phyloP scores from a whole-genome alignment of 2,113 vertebrate genomes.

The Motacilla alba region DNA sequence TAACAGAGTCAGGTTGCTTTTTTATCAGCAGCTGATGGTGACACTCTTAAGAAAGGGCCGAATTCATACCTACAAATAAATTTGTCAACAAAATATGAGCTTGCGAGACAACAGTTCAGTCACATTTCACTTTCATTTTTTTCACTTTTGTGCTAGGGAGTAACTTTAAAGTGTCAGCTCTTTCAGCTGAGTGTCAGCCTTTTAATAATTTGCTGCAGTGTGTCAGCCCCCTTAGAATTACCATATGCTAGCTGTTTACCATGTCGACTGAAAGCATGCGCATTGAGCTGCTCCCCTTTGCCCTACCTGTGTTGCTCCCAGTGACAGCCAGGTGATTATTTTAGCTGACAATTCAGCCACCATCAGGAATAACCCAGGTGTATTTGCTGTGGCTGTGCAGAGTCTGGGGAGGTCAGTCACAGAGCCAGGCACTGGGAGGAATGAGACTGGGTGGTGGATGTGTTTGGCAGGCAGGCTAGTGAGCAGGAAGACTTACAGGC shows the following conservation, averaged over 20 bases:
- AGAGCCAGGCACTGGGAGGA: not conserved
- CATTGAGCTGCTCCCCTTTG: not conserved
- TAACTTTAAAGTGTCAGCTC: conserved; percentile 32
- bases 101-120: not conserved
- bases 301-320: not conserved
- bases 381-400: not conserved
- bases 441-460: not conserved
- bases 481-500: not conserved
- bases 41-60: not conserved
- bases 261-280: not conserved
- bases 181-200: conserved; percentile 14
- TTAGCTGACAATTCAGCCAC: not conserved
- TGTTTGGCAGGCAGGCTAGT: not conserved
- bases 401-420: not conserved
- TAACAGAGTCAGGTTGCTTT: not conserved
- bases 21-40: not conserved
- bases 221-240: conserved; percentile 7
- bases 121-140: conserved; percentile 6
- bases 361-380: not conserved
- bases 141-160: not conserved
- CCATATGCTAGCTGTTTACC: not conserved
- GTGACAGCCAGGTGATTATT: not conserved
- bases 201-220: conserved; percentile 1
- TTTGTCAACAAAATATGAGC: conserved; percentile 27
- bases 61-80: conserved; percentile 7